Evolutionary conservation across 2,888 invertebrate species (phyloP), one percentile per base, ranked within the genome.

Genomic region (Lasioglossum zephyrum): DNA sequence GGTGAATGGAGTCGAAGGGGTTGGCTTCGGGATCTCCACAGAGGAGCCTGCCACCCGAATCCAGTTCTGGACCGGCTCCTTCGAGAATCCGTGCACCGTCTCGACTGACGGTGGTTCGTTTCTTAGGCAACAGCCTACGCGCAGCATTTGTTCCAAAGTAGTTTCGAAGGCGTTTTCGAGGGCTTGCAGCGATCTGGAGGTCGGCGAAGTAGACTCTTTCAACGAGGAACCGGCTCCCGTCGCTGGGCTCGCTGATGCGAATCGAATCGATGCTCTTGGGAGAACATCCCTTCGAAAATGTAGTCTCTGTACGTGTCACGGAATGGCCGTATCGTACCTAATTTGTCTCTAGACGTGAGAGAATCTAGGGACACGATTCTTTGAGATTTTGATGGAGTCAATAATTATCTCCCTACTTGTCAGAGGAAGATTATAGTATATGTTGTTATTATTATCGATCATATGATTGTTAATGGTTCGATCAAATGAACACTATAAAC

Each of bases 1-100:
- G 66, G 18, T 66, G 66, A 66, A 66, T 66, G 26, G 60, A 60
- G 60, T 26, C 60, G 60, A 60, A 31, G 60, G 26, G 26, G 60
- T 60, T 60, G 60, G 13, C 60, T 26, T 60, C 26, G 4, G 60
- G 13, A 26, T 60, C 60, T n/a, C 26, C 9, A 1, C 60, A 26
- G 60, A 60, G 26, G 26, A 26, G 13, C 60, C 60, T 13, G 26
- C 4, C 26, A 26, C 11, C 60, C 13, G 60, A 60, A 60, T 60
- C 26, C 60, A 13, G 31, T 60, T 26, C 26, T 26, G 13, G 60
- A 60, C 60, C 53, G n/a, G 53, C 53, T 53, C 53, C 53, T n/a
- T 9, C 53, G 53, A 53, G 53, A 53, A 22, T 53, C 53, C 9
- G 22, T 8, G 53, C 53, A 53, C 3, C 22, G 53, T n/a, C 53